A percentile compares a stretch with the other conserved stretches of the same genome.
Evolutionary conservation across 2,113 vertebrate genomes (phyloP).

Genomic region (Oncorhynchus mykiss): DNA sequence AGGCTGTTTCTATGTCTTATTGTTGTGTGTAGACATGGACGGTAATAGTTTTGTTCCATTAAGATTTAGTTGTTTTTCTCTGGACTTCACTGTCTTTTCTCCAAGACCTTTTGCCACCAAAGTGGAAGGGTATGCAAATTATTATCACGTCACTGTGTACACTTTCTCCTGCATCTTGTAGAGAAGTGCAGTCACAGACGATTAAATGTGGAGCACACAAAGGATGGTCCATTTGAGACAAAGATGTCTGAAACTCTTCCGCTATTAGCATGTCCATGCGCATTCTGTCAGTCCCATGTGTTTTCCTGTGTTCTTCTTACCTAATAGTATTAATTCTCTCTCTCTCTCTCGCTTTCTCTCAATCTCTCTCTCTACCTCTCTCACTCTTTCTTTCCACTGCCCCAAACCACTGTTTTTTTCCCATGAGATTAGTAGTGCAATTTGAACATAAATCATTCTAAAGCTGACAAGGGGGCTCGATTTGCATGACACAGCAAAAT

Average conservation of each 20-base stretch:
- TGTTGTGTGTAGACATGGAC: background rate
- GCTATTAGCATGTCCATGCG: background rate
- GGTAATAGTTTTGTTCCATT: background rate
- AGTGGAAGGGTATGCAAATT: background rate
- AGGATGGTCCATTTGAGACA: background rate
- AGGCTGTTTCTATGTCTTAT: background rate
- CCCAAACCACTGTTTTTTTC: background rate
- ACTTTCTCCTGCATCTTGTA: background rate
- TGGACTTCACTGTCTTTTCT: too few species aligned
- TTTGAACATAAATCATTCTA: slow-evolving; percentile 7
- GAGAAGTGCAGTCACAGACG: background rate
- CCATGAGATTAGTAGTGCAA: background rate
- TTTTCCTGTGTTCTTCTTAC: background rate
- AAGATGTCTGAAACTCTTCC: slow-evolving; percentile 2
- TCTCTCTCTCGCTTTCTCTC: background rate
- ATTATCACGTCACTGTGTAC: background rate
- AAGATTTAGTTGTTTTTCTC: background rate
- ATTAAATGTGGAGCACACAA: background rate
- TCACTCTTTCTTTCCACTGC: background rate
- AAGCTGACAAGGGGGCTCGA: slow-evolving; percentile 30
- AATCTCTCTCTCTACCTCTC: background rate
- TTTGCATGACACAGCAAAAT: slow-evolving; percentile 29
- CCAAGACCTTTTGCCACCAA: background rate
- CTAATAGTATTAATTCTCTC: background rate
- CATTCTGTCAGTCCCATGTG: background rate